A percentile compares a stretch with the other conserved stretches of the same genome.
These are phyloP conservation scores for Zapus hudsonius DNA, from an alignment of 2,113 vertebrate species.

Conservation along the genomic window DNA sequence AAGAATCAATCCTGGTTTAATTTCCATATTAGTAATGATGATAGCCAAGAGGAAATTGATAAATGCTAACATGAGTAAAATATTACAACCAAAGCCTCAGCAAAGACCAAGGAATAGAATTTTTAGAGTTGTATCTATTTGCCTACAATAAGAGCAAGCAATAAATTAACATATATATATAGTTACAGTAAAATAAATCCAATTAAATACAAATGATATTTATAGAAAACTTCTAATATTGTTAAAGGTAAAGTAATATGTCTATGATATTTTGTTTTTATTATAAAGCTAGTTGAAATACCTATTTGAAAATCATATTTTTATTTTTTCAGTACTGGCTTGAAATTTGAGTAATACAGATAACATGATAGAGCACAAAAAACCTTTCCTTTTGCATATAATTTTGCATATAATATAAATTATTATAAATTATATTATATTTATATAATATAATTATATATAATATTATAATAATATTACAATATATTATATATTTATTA, in stretches of 20 bases:
- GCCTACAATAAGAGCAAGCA: background rate
- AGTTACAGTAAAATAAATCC: constrained; percentile 6
- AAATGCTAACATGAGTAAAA: background rate
- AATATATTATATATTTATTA: too few species aligned
- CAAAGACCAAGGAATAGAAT: background rate
- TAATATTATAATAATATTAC: too few species aligned
- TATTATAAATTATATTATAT: too few species aligned
- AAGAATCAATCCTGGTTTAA: background rate
- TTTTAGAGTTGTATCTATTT: background rate
- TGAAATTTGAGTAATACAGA: background rate
- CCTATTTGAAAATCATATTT: constrained; percentile 2
- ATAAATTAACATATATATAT: background rate
- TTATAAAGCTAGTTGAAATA: constrained; percentile 8
- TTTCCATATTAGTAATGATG: background rate
- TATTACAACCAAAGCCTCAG: background rate
- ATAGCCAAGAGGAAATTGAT: background rate
- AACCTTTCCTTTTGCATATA: background rate
- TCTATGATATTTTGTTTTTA: constrained; percentile 21
- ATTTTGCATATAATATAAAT: too few species aligned
- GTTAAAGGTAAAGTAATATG: background rate
- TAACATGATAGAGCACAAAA: background rate
- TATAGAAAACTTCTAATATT: background rate
- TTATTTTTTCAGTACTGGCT: background rate
- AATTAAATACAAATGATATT: background rate
- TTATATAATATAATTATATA: too few species aligned